Conservation (phyloP, 2,113 vertebrate genomes). For the Dasyurus viverrinus region DNA sequence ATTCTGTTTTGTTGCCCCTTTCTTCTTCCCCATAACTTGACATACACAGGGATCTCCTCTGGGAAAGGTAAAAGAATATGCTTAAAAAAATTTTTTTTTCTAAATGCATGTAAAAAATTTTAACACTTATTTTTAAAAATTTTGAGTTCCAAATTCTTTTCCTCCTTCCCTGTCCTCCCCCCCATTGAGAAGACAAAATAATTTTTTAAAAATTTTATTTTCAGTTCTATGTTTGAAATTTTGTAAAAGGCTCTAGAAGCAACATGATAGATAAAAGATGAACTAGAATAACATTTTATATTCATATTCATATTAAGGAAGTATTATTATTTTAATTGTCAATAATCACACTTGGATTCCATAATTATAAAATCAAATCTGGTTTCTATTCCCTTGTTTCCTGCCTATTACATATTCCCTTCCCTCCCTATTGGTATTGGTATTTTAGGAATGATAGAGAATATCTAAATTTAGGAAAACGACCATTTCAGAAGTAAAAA, state of each 20-base stretch:
- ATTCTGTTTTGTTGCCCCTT: background rate
- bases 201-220: background rate
- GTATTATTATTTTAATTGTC: background rate
- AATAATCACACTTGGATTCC: background rate
- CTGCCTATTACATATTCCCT: background rate
- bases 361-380: slow-evolving; percentile 41
- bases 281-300: background rate
- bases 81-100: background rate
- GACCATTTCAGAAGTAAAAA: slow-evolving; percentile 40
- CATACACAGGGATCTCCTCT: background rate
- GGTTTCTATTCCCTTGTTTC: slow-evolving; percentile 33
- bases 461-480: slow-evolving; percentile 67
- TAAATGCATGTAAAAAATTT: no score
- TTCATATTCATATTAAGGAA: background rate
- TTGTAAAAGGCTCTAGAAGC: background rate
- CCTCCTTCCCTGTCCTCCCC: no score
- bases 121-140: no score
- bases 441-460: slow-evolving; percentile 57
- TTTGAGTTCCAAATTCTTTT: no score
- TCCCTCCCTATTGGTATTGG: slow-evolving; percentile 62
- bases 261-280: background rate
- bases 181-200: background rate
- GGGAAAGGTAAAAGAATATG: background rate
- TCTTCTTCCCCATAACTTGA: background rate
- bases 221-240: background rate